Conservation (phyloP, 2,888 invertebrate genomes). For the Hemistola chrysoprasaria region DNA sequence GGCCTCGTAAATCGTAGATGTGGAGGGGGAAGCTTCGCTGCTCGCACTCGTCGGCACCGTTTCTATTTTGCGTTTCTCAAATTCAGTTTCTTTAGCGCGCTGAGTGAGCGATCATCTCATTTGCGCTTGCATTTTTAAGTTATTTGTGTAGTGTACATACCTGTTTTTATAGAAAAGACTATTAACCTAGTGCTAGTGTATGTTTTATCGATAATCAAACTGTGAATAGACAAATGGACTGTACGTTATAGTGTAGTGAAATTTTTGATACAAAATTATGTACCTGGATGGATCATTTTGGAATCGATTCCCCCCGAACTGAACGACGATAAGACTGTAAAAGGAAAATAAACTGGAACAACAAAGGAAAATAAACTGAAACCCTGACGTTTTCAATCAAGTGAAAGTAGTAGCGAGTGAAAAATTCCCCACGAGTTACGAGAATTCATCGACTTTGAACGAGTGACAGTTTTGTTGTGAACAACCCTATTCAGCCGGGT, state of each 20-base stretch:
- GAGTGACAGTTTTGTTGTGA: constrained; percentile 36
- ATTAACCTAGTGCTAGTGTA: constrained; percentile 53
- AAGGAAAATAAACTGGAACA: constrained; percentile 44
- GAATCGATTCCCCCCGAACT: constrained; percentile 39
- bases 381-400: constrained; percentile 61
- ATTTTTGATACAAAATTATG: constrained; percentile 46
- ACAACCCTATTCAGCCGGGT: constrained; percentile 42
- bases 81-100: constrained; percentile 74
- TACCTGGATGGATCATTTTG: constrained; percentile 62
- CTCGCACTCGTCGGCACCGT: constrained; percentile 70
- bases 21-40: constrained; percentile 65
- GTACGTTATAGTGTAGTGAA: constrained; percentile 59
- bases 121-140: constrained; percentile 66
- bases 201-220: constrained; percentile 47
- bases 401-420: constrained; percentile 61
- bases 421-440: constrained; percentile 44
- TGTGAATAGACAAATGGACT: constrained; percentile 52
- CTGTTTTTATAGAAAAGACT: constrained; percentile 46
- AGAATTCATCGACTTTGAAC: constrained; percentile 36
- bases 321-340: constrained; percentile 56
- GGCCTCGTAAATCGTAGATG: constrained; percentile 72
- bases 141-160: constrained; percentile 62
- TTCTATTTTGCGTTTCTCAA: constrained; percentile 80
- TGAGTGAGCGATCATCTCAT: constrained; percentile 54
- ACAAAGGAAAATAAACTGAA: constrained; percentile 44